A percentile compares a stretch with the other conserved stretches of the same genome.
These are phyloP conservation scores for Epistrophe grossulariae DNA, from an alignment of 2,888 invertebrate species.

Conservation along the genomic window DNA sequence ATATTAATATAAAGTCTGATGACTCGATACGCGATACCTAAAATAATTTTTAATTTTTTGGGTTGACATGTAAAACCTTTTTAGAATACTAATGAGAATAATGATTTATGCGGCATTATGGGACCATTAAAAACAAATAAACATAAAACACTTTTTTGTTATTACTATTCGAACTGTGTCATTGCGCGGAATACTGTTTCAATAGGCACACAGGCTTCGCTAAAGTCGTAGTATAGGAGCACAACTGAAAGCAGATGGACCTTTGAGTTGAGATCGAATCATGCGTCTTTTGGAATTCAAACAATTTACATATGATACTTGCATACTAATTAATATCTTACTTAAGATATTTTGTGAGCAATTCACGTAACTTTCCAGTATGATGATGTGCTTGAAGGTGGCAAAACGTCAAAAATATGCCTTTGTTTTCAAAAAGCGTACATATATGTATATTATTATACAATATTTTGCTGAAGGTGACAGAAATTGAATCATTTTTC, in stretches of 20 bases:
- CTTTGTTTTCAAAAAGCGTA: conserved; percentile 33
- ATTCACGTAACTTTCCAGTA: conserved; percentile 54
- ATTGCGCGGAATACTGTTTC: conserved; percentile 67
- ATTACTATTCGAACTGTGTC: conserved; percentile 74
- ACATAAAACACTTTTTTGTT: conserved; percentile 77
- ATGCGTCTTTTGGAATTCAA: conserved; percentile 73
- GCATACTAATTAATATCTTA: conserved; percentile 70
- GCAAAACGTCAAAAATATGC: conserved; percentile 28
- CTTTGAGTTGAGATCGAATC: conserved; percentile 60
- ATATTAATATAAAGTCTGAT: conserved; percentile 68
- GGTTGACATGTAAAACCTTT: conserved; percentile 72
- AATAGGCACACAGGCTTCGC: conserved; percentile 41
- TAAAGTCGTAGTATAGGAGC: conserved; percentile 50
- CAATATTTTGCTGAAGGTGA: conserved; percentile 33
- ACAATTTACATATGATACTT: conserved; percentile 72
- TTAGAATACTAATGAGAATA: conserved; percentile 76
- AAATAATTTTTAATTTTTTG: conserved; percentile 72
- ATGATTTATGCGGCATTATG: conserved; percentile 79
- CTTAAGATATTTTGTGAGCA: conserved; percentile 58
- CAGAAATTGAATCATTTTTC: conserved; percentile 15
- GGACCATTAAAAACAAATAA: conserved; percentile 79
- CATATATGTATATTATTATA: conserved; percentile 2
- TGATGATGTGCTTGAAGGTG: conserved; percentile 43
- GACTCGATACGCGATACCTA: conserved; percentile 65
- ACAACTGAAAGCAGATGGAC: conserved; percentile 65